These are phyloP conservation scores for Sericinus montela DNA, from an alignment of 2,888 invertebrate species.

Conservation along the genomic window DNA sequence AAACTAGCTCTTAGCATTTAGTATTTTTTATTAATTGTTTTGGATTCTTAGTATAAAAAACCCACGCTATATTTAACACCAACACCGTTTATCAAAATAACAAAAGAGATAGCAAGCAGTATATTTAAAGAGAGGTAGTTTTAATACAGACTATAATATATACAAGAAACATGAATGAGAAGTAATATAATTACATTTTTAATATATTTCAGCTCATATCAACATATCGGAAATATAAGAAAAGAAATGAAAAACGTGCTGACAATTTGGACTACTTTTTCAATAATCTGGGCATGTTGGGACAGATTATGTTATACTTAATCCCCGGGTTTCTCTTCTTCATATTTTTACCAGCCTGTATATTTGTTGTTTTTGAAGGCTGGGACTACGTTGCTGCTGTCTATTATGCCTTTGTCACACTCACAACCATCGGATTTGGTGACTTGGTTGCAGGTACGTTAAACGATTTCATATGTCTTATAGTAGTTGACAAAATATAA, in stretches of 20 bases:
- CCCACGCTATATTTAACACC: too few relatives aligned
- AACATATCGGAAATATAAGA: slow-evolving; percentile 90
- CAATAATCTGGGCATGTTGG: slow-evolving; percentile 84
- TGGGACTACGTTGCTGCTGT: slow-evolving; percentile 92
- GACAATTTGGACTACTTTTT: slow-evolving; percentile 81
- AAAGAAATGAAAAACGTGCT: slow-evolving; percentile 79
- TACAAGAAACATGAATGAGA: too few relatives aligned
- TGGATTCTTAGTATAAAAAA: too few relatives aligned
- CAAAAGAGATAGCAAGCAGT: too few relatives aligned
- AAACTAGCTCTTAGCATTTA: too few relatives aligned
- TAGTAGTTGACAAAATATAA: too few relatives aligned
- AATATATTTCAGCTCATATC: slow-evolving; percentile 82
- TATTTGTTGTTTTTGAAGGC: slow-evolving; percentile 90
- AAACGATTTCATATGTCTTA: too few relatives aligned
- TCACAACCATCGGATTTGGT: slow-evolving; percentile 95
- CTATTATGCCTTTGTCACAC: slow-evolving; percentile 92
- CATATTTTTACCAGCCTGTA: slow-evolving; percentile 90
- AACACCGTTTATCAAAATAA: too few relatives aligned
- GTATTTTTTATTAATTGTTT: too few relatives aligned
- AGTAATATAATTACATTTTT: too few relatives aligned
- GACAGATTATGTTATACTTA: slow-evolving; percentile 90
- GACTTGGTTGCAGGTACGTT: slow-evolving; percentile 90
- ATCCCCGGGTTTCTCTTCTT: slow-evolving; percentile 93
- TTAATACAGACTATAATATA: too few relatives aligned
- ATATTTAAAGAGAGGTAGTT: too few relatives aligned